Evolutionary conservation across 2,113 vertebrate genomes (phyloP), one percentile per base, ranked within the genome.

Genomic region (Rhodinocichla rosea): DNA sequence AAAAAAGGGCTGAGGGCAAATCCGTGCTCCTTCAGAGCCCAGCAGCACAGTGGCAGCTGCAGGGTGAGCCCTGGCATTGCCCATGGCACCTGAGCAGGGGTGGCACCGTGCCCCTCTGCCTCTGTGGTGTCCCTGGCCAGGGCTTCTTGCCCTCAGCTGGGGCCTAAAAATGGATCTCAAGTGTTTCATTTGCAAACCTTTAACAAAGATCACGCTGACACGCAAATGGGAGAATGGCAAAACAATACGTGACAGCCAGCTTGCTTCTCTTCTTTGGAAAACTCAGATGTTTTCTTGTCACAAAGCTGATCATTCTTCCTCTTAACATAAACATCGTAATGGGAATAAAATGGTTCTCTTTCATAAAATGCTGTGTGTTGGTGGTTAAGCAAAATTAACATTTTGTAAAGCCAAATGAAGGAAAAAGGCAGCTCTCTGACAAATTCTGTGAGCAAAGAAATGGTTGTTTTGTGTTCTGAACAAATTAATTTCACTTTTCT

Each of bases 21-120:
- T 1, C 47, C 24, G 0, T 7, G 20, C 14, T 47, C 57, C 42
- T 23, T 3, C 40, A 60, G 62, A 24, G 65, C 65, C 4, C 1
- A 44, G 45, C 56, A n/a, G 50, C 56, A 35, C 32, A 5, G 14
- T 15, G 22, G 56, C 63, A n/a, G 79, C 68, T n/a, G 23, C 3
- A 30, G 77, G 2, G 3, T 0, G 39, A 24, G 64, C 7, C 1
- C 75, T 7, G 52, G 65, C 71, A 45, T 1, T 15, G 15, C 47
- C 65, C 47, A 0, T 0, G 13, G 45, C 56, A 28, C 5, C 0
- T 0, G 3, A 13, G 67, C 30, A 5, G 62, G 15, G n/a, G 33
- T 0, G 13, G 17, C 64, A 37, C 62, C 0, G 0, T 40, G 83
- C 21, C 73, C 84, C 50, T 23, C 33, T 5, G 11, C 9, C 1